phyloP scores from a whole-genome alignment of 2,113 vertebrate genomes.

The Drymodes brunneopygia region DNA sequence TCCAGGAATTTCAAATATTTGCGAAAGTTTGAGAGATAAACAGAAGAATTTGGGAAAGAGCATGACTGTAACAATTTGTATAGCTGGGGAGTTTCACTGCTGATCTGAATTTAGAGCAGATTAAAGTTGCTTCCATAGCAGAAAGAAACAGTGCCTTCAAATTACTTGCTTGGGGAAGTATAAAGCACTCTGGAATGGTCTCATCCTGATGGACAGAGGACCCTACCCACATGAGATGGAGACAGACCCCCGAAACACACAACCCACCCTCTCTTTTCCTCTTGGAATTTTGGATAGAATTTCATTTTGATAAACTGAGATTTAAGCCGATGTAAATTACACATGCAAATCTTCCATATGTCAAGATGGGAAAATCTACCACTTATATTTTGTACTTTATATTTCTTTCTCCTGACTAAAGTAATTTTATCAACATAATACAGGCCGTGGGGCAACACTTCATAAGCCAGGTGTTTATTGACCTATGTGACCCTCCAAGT shows the following conservation, averaged over 20 bases:
- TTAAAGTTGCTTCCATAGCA: not conserved
- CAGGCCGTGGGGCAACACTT: constrained; percentile 45
- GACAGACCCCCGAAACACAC: not conserved
- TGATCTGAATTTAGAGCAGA: not conserved
- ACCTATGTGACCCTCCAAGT: constrained; percentile 54
- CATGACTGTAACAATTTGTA: not conserved
- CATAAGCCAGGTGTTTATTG: constrained; percentile 67
- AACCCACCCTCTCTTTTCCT: not conserved
- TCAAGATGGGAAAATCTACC: not conserved
- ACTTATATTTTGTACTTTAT: not conserved
- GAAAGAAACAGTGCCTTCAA: not conserved
- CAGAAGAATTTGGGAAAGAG: not conserved
- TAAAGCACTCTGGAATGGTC: not conserved
- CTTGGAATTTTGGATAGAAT: not conserved
- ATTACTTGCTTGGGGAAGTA: not conserved
- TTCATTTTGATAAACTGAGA: not conserved
- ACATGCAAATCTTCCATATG: constrained; percentile 23
- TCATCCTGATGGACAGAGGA: not conserved
- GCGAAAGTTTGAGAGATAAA: not conserved
- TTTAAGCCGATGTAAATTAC: not conserved
- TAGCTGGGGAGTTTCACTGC: not conserved
- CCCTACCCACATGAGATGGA: not conserved
- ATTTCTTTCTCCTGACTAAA: constrained; percentile 56
- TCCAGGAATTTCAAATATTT: constrained; percentile 48
- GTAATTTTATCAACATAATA: constrained; percentile 56